Base-by-base conservation (phyloP, 2,888 invertebrate genomes). In the Sphaerophoria rueppellii region DNA sequence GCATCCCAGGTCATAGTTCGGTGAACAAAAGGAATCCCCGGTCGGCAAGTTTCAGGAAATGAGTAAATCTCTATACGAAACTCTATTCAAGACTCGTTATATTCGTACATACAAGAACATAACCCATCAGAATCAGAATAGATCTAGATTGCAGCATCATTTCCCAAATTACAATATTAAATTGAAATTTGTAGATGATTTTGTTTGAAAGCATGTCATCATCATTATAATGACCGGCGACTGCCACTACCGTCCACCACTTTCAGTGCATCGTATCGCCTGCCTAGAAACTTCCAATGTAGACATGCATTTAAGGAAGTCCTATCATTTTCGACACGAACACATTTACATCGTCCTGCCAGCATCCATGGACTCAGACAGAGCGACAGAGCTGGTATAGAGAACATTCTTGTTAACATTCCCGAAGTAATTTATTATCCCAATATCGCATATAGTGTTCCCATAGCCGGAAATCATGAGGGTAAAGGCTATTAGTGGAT, bases 111-210 rank as follows among this genome's bases (percentile, higher is more conserved):
- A 14, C 67, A 65, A 34, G 7, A 72, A 37, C 72, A 63, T 35
- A 14, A 48, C 32, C 43, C 37, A 40, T 34, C 58, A 70, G 35
- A 63, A 46, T 69, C 40, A 55, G 61, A 43, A 65, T 16, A 55
- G 67, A 57, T 46, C 16, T 80, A 80, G 80, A 85, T 85, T 81
- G 81, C 85, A 85, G 85, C 81, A 81, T 85, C 81, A 81, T 81
- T 85, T 77, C 70, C 69, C 54, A 85, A 85, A 81, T 85, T 85
- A 80, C 81, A 77, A 81, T 74, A 76, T 85, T 85, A 77, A 65
- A 85, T 85, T 85, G 85, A 85, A 85, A 85, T 85, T 85, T 81
- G 85, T 85, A 85, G 81, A 85, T 81, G 81, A 85, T 85, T 85
- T 81, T 63, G 81, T 81, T 76, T 73, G 52, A 48, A 70, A 48